Conservation (phyloP, 2,888 invertebrate species). For the Hirtodrosophila duncani region DNA sequence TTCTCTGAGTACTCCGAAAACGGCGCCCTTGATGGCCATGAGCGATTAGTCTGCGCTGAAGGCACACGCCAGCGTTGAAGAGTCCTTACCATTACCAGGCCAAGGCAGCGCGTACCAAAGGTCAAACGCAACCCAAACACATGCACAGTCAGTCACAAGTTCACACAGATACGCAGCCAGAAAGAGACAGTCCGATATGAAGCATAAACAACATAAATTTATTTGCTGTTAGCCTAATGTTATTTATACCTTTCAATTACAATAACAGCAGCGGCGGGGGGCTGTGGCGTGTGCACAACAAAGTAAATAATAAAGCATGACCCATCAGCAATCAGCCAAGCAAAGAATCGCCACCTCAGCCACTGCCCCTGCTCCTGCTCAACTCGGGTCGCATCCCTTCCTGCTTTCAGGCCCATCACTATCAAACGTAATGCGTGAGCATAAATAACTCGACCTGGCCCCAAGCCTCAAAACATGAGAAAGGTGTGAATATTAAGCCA, state of each 20-base stretch:
- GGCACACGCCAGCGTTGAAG: constrained; percentile 29
- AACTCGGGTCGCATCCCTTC: neutral
- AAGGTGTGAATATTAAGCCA: constrained; percentile 70
- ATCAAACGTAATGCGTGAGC: constrained; percentile 62
- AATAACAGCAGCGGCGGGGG: constrained; percentile 42
- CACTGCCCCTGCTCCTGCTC: neutral
- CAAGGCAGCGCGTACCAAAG: constrained; percentile 31
- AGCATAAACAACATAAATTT: constrained; percentile 56
- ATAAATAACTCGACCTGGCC: constrained; percentile 58
- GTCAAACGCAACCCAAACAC: constrained; percentile 28
- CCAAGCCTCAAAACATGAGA: constrained; percentile 1
- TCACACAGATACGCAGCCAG: constrained; percentile 6
- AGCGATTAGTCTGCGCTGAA: constrained; percentile 49
- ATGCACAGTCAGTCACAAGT: constrained; percentile 24
- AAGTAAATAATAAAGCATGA: constrained; percentile 68
- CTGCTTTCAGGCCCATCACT: constrained; percentile 33
- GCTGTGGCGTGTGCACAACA: constrained; percentile 16
- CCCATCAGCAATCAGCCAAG: constrained; percentile 68
- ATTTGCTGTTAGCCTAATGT: constrained; percentile 72
- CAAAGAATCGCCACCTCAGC: constrained; percentile 16
- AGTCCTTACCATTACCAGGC: constrained; percentile 29
- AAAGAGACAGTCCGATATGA: constrained; percentile 27
- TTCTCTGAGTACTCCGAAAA: no score
- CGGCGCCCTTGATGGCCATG: constrained; percentile 34
- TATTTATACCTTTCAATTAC: constrained; percentile 72